These are phyloP conservation scores for Garra rufa DNA, from an alignment of 2,113 vertebrate genomes.

Conservation along the genomic window DNA sequence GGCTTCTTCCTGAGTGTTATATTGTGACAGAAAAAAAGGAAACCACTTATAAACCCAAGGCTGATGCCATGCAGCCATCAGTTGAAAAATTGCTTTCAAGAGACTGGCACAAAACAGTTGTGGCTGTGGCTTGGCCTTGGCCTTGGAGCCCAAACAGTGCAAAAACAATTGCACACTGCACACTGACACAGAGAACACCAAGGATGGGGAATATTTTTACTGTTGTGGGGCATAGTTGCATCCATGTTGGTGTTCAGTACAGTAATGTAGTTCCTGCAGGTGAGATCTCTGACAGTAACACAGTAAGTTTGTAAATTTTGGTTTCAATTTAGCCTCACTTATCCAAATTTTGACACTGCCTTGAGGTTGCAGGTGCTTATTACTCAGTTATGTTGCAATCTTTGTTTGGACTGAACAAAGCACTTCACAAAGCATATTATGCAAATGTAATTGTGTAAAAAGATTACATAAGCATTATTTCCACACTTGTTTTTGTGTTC, in stretches of 20 bases:
- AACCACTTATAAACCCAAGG: slow-evolving; percentile 20
- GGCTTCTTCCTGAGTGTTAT: slow-evolving; percentile 22
- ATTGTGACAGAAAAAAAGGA: background rate
- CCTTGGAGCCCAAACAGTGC: slow-evolving; percentile 35
- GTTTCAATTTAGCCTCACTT: background rate
- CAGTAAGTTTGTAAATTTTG: background rate
- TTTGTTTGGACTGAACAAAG: slow-evolving; percentile 8
- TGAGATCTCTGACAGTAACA: background rate
- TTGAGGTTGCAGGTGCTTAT: background rate
- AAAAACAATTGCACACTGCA: background rate
- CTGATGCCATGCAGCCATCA: slow-evolving; percentile 17
- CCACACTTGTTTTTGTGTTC: background rate
- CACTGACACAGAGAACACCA: background rate
- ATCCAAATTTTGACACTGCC: background rate
- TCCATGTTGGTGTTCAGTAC: background rate
- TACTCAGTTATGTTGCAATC: background rate
- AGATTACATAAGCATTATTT: slow-evolving; percentile 1
- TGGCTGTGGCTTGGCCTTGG: slow-evolving; percentile 21
- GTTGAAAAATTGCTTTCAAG: slow-evolving; percentile 20
- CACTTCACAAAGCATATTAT: background rate
- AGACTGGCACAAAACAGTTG: slow-evolving; percentile 20
- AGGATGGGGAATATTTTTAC: slow-evolving; percentile 20
- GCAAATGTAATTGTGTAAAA: too few species aligned
- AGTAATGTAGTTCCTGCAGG: background rate
- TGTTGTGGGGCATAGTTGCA: background rate